Percentiles rank a stretch among this genome's conserved stretches.
phyloP scores from a whole-genome alignment of 2,888 invertebrate genomes.

The Drosophila hawaiiensis region DNA sequence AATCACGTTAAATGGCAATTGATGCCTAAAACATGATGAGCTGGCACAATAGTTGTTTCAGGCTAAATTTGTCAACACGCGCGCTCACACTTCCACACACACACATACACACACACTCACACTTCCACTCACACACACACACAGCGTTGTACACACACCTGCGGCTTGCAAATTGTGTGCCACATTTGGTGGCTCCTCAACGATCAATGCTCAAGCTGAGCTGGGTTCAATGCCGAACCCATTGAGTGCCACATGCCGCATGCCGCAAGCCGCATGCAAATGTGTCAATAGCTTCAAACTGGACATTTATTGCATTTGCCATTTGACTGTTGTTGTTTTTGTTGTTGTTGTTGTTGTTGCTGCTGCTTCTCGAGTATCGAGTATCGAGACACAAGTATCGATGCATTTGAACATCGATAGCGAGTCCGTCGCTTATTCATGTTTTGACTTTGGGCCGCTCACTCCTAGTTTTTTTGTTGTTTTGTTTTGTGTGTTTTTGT shows the following conservation, averaged over 20 bases:
- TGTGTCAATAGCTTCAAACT: slow-evolving; percentile 80
- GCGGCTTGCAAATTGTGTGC: slow-evolving; percentile 42
- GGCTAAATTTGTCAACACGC: slow-evolving; percentile 20
- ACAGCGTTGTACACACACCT: slow-evolving; percentile 40
- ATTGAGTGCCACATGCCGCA: slow-evolving; percentile 37
- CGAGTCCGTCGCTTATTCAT: slow-evolving; percentile 53
- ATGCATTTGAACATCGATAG: slow-evolving; percentile 52
- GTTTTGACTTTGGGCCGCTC: slow-evolving; percentile 63
- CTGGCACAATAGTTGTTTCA: neutral
- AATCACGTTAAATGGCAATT: slow-evolving; percentile 23
- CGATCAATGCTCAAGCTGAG: slow-evolving; percentile 4
- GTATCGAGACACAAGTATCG: slow-evolving; percentile 43
- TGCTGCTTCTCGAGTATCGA: slow-evolving; percentile 36
- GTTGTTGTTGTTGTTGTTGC: slow-evolving; percentile 1
- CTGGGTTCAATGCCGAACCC: slow-evolving; percentile 55
- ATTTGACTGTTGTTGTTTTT: slow-evolving; percentile 35
- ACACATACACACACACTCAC: neutral
- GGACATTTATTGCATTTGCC: slow-evolving; percentile 79
- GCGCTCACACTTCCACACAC: neutral
- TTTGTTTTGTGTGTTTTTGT: slow-evolving; percentile 5
- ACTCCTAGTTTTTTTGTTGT: slow-evolving; percentile 41
- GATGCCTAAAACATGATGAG: neutral
- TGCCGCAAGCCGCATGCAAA: slow-evolving; percentile 63
- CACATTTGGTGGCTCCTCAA: slow-evolving; percentile 45
- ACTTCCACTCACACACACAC: neutral